Evolutionary conservation across 2,113 vertebrate genomes (phyloP), one percentile per base, ranked within the genome.

Genomic region (Chiloscyllium plagiosum): DNA sequence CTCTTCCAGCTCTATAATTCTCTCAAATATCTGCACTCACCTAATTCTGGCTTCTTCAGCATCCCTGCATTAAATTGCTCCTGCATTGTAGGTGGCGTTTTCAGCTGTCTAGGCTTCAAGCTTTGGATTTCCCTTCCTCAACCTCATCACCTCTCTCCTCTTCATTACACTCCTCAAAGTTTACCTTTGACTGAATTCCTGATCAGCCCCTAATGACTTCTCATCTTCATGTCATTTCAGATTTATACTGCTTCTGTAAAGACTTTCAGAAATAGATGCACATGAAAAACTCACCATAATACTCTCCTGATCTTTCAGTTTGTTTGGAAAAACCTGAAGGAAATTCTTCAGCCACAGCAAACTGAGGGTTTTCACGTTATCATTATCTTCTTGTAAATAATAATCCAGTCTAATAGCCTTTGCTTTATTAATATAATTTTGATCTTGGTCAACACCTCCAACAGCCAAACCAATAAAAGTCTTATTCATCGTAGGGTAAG

Each of bases 401-500:
- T 98, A 98, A 13, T 96, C 0, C 50, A 98, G 96, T 93, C 97
- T 96, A 72, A 98, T 47, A 65, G 98, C 98, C 96, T 97, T 96
- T 50, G 97, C 98, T 33, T 95, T 61, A 96, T 95, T 0, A 37
- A 97, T 96, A 97, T 68, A 20, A 93, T 1, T 95, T 42, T 80
- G 50, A 3, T 96, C 47, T 24, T 97, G 4, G 13, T 56, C 2
- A 97, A 97, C 13, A 97, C 97, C 7, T 20, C 98, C 98, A 5
- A 99, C 95, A 96, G 96, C 96, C 76, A 96, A 29, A 6, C 97
- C 97, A 78, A 99, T 96, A 86, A 97, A 97, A 56, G 24, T 0
- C 19, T n/a, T 1, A 93, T 93, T 93, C 96, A 94, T 10, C 47
- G 95, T 0, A 0, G 98, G 98, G 96, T 97, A 98, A 7, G 95